Base-by-base conservation (phyloP, 1,140 invertebrate genomes). In the Drosophila rufa region DNA sequence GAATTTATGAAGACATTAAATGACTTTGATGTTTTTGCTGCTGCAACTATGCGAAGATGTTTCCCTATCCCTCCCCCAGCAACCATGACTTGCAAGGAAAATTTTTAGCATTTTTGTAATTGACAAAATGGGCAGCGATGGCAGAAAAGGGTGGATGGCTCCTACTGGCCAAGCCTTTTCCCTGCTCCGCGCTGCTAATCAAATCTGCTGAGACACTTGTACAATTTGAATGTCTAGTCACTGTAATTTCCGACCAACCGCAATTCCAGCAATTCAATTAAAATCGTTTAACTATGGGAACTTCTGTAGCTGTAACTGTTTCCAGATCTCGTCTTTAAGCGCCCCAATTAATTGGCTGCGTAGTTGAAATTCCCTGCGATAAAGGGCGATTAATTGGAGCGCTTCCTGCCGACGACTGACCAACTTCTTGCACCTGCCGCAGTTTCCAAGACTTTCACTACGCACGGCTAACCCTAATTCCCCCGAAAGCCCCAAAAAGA, bases 1-100 rank as follows among this genome's bases (percentile, higher is more conserved):
- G 71, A 86, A 86, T 82, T 86, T 86, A 87, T 86, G 83, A 86
- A 86, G 83, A 86, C 83, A 87, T 87, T 83, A 86, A 86, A 82
- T 86, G 79, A 86, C 83, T 86, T 86, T 86, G 80, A 86, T 86
- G 83, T 86, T 78, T 78, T 82, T 87, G 62, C 79, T 82, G 80
- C 58, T 82, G 80, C 79, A 67, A 81, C 78, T 69, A 80, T 79
- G 57, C 73, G 71, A 50, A 43, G 64, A 64, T 67, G 64, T 65
- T 65, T 33, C 40, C 50, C 33, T 36, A 11, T 11, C 38, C 8
- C 22, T 9, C 15, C 40, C 9, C 30, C 38, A 1, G 9, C 46
- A 0, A n/a, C 45, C 65, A 86, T 85, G 82, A 85, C 82, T 86
- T 79, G 82, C 82, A 75, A 38, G 57, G 50, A 55, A 73, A 68